A percentile compares a stretch with the other conserved stretches of the same genome.
phyloP scores from a whole-genome alignment of 2,113 vertebrate species.

The Apteryx mantelli region DNA sequence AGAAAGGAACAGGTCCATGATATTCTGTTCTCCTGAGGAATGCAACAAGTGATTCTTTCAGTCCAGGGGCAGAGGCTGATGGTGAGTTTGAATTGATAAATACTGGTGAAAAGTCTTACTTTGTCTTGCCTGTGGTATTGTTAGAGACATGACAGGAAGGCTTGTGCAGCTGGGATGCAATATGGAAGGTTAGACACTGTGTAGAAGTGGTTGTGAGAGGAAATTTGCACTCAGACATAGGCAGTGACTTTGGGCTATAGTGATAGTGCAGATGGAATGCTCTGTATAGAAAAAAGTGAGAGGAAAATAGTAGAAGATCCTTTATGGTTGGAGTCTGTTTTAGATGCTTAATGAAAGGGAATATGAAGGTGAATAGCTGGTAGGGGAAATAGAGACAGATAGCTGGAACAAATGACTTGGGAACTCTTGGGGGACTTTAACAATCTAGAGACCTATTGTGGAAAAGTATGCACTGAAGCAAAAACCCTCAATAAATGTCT shows the following conservation, averaged over 20 bases:
- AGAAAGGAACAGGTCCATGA: not conserved
- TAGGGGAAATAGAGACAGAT: not conserved
- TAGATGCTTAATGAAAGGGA: not conserved
- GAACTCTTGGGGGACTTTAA: not conserved
- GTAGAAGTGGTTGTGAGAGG: not conserved
- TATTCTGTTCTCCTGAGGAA: not conserved
- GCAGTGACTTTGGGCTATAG: not conserved
- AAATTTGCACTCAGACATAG: not conserved
- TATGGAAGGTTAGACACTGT: not conserved
- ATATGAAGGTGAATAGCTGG: not conserved
- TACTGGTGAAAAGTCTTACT: not conserved
- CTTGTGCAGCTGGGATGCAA: not conserved
- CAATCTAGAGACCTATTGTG: not conserved
- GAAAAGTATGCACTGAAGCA: not conserved
- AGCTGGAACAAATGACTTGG: not conserved
- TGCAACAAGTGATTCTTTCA: not conserved
- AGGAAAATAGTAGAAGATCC: not conserved
- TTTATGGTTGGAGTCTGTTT: not conserved
- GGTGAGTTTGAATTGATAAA: not conserved
- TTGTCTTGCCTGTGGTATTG: not conserved
- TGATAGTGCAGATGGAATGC: not conserved
- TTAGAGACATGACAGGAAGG: not conserved
- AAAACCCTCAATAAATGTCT: not conserved
- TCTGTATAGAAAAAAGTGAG: not conserved
- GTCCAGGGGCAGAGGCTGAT: not conserved